Evolutionary conservation across 2,797 vertebrate genomes (phyloP).

Genomic region (Dromococcyx pavoninus): DNA sequence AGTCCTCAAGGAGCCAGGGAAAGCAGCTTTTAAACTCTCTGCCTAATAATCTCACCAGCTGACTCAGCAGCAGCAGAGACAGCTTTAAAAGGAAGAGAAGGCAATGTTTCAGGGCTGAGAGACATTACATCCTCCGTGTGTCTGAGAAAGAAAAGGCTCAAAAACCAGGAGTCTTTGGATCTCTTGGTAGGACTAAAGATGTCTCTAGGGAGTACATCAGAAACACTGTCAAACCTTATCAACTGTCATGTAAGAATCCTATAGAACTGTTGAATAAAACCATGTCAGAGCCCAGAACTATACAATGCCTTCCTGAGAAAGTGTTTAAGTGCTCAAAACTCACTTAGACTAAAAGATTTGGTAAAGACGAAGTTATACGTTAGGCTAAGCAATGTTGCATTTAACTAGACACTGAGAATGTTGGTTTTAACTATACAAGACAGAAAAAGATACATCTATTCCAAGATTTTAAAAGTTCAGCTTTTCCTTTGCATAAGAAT

Average conservation of each 20-base stretch:
- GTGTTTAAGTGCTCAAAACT: background rate
- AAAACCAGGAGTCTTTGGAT: background rate
- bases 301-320: background rate
- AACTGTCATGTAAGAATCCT: background rate
- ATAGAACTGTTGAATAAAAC: background rate
- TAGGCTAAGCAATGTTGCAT: background rate
- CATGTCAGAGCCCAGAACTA: background rate
- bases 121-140: background rate
- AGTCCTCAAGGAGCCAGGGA: background rate
- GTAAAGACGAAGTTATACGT: background rate
- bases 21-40: background rate
- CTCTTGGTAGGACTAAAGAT: background rate
- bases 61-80: background rate
- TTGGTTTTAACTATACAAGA: background rate
- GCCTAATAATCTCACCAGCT: background rate
- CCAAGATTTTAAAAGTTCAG: background rate
- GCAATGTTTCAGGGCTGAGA: background rate
- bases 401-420: background rate
- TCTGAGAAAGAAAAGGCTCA: background rate
- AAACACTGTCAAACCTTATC: background rate
- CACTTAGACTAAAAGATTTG: background rate
- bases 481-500: background rate
- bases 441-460: background rate
- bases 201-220: background rate
- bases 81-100: background rate